These are phyloP conservation scores for Calliphora vomitoria DNA, from an alignment of 2,888 invertebrate genomes.

Conservation along the genomic window DNA sequence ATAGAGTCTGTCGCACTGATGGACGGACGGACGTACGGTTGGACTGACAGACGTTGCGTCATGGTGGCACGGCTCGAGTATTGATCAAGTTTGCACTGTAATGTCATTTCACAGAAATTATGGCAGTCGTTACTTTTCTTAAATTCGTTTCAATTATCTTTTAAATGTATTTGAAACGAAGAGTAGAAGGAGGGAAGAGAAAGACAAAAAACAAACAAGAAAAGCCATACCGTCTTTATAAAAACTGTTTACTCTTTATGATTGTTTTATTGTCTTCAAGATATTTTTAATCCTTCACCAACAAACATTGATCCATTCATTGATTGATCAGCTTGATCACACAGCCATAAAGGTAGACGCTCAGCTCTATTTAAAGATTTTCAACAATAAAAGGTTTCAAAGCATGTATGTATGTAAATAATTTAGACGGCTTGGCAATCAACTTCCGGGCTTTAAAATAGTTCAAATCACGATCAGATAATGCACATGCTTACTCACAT, in stretches of 20 bases:
- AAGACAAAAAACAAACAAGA: neutral
- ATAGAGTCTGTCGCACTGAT: slow-evolving; percentile 6
- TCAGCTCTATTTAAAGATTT: slow-evolving; percentile 51
- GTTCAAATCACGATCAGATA: slow-evolving; percentile 78
- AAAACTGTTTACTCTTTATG: slow-evolving; percentile 41
- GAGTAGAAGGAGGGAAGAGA: slow-evolving; percentile 13
- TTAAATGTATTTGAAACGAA: slow-evolving; percentile 7
- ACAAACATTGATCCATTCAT: slow-evolving; percentile 60
- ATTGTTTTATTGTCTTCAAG: slow-evolving; percentile 55
- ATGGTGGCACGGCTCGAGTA: slow-evolving; percentile 48
- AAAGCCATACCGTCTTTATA: slow-evolving; percentile 24
- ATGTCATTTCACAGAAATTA: slow-evolving; percentile 67
- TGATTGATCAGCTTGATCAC: slow-evolving; percentile 52
- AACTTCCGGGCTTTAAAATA: slow-evolving; percentile 81
- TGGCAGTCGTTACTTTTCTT: slow-evolving; percentile 57
- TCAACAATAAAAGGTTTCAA: slow-evolving; percentile 58
- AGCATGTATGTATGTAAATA: slow-evolving; percentile 49
- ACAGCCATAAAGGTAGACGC: neutral
- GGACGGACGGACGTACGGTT: slow-evolving; percentile 11
- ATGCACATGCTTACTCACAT: slow-evolving; percentile 8
- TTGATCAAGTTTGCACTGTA: slow-evolving; percentile 67
- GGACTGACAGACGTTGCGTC: slow-evolving; percentile 15
- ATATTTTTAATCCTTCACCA: slow-evolving; percentile 64
- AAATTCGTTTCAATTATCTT: slow-evolving; percentile 23
- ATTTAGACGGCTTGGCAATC: slow-evolving; percentile 69